A percentile compares a stretch with the other conserved stretches of the same genome.
Evolutionary conservation across 2,113 vertebrate genomes (phyloP).

Genomic region (Pygathrix nemaeus): DNA sequence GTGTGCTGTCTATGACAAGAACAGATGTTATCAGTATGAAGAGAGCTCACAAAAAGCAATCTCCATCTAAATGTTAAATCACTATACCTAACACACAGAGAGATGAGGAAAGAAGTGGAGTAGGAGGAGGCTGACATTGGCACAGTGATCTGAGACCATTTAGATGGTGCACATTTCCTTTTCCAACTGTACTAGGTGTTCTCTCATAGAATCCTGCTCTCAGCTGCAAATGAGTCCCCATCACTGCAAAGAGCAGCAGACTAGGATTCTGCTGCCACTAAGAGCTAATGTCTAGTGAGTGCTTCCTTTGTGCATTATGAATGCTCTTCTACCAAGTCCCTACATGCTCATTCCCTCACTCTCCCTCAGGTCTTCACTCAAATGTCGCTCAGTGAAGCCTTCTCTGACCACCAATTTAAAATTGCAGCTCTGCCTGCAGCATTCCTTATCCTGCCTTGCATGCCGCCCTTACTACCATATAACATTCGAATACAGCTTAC

Average conservation of each 20-base stretch:
- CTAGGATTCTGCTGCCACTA: background rate
- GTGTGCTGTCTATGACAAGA: background rate
- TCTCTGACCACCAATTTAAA: background rate
- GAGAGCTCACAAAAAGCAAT: background rate
- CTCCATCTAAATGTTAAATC: constrained; percentile 20
- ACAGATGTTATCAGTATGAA: background rate
- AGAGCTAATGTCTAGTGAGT: background rate
- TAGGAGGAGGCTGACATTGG: background rate
- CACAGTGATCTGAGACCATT: background rate
- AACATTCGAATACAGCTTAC: background rate
- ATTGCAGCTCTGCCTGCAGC: background rate
- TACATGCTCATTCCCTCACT: background rate
- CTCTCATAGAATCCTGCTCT: background rate
- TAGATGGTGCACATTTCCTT: background rate
- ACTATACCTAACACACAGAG: background rate
- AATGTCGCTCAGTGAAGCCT: background rate
- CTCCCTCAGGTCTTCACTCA: background rate
- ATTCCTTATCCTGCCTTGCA: background rate
- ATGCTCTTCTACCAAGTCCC: background rate
- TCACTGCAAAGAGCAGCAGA: background rate
- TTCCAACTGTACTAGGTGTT: background rate
- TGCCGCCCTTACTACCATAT: background rate
- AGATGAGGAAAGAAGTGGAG: background rate
- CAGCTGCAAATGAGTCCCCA: background rate
- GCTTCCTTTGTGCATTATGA: background rate